phyloP scores from a whole-genome alignment of 2,888 invertebrate species.

The Thereva nobilitata region DNA sequence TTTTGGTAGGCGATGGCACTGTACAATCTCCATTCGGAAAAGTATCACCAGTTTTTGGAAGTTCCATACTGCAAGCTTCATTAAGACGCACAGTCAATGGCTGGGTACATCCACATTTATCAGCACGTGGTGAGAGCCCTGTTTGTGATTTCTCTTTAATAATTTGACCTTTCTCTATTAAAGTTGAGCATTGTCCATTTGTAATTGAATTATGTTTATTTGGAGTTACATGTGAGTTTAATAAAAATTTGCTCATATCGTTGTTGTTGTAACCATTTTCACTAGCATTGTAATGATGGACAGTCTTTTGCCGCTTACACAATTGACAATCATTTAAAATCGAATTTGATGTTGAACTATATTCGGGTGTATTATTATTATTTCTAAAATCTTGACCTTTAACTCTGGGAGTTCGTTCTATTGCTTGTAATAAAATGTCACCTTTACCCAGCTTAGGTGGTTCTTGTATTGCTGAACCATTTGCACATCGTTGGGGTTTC shows the following conservation, averaged over 20 bases:
- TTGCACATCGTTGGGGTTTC: conserved; percentile 20
- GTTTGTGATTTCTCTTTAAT: too few species aligned
- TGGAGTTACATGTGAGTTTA: too few species aligned
- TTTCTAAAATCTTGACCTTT: conserved; percentile 53
- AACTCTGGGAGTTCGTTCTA: conserved; percentile 60
- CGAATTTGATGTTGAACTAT: conserved; percentile 18
- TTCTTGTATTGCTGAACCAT: background rate
- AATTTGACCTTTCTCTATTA: too few species aligned
- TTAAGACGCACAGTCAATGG: background rate
- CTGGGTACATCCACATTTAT: conserved; percentile 23
- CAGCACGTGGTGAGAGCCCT: too few species aligned
- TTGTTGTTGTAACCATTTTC: conserved; percentile 25
- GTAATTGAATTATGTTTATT: too few species aligned
- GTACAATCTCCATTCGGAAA: conserved; percentile 13
- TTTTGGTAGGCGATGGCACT: conserved; percentile 22
- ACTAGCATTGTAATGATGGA: conserved; percentile 50
- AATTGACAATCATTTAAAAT: conserved; percentile 52
- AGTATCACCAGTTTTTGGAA: background rate
- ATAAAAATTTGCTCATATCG: background rate
- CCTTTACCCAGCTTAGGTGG: conserved; percentile 59
- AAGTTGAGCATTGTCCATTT: too few species aligned
- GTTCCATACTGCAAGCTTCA: background rate
- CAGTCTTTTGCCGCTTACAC: conserved; percentile 58
- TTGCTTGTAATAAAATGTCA: conserved; percentile 63
- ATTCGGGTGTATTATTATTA: conserved; percentile 48